Percentiles rank a stretch among this genome's conserved stretches.
These are phyloP conservation scores for Trypoxylon attenuatum DNA, from an alignment of 2,888 invertebrate genomes.

Conservation along the genomic window DNA sequence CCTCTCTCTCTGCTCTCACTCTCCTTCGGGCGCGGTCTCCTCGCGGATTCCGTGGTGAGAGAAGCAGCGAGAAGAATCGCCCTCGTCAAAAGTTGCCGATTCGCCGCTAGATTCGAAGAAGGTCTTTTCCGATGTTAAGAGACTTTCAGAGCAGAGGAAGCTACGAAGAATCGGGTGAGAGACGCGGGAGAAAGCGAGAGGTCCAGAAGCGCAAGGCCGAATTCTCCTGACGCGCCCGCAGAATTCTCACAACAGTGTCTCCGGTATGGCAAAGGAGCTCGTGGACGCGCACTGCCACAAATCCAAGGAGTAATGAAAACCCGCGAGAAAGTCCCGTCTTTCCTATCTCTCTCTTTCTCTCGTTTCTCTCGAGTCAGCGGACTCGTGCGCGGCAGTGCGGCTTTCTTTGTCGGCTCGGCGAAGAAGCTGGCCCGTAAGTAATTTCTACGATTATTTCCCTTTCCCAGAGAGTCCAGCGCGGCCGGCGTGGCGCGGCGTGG, in stretches of 20 bases:
- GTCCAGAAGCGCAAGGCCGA: background rate
- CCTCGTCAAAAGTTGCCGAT: no score
- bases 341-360: background rate
- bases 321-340: slow-evolving; percentile 1
- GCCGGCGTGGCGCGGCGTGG: slow-evolving; percentile 11
- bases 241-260: background rate
- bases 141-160: no score
- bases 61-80: background rate
- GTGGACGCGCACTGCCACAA: background rate
- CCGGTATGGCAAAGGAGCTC: background rate
- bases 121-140: no score
- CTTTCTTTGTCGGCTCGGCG: background rate
- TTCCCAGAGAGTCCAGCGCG: slow-evolving; percentile 13
- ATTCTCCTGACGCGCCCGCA: background rate
- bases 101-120: no score
- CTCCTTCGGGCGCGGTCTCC: background rate
- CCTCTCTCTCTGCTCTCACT: background rate
- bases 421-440: slow-evolving; percentile 44
- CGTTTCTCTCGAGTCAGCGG: background rate
- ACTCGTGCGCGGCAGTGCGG: no score
- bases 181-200: background rate
- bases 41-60: background rate
- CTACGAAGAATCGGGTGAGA: background rate
- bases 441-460: slow-evolving; percentile 52
- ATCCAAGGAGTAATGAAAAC: slow-evolving; percentile 40